phyloP scores from a whole-genome alignment of 2,797 vertebrate genomes.

The Manis javanica region DNA sequence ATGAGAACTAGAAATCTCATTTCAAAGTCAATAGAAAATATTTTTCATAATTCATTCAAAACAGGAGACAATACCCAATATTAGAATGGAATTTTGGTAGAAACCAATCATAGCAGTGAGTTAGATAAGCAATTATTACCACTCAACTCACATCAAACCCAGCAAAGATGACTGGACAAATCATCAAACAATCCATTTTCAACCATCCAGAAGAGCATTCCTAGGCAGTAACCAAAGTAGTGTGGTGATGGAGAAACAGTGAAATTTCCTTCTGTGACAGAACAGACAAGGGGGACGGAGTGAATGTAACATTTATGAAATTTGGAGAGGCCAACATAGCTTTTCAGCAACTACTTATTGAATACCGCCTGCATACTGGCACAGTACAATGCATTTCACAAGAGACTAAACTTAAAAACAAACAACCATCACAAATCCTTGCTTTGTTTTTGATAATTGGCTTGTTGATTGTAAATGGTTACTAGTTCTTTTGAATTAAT shows the following conservation, averaged over 20 bases:
- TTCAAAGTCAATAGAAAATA: conserved; percentile 8
- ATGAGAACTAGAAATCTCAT: conserved; percentile 26
- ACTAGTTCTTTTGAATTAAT: neutral
- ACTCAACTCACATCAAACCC: neutral
- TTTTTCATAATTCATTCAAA: conserved; percentile 41
- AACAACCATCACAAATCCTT: neutral
- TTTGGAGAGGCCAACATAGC: neutral
- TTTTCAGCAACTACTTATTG: neutral
- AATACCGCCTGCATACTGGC: neutral
- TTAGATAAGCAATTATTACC: neutral
- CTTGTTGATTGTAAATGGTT: neutral
- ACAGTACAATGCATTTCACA: neutral
- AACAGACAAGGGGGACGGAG: neutral
- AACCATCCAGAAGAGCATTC: conserved; percentile 5
- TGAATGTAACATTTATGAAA: neutral
- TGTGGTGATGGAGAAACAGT: conserved; percentile 27
- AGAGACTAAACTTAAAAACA: neutral
- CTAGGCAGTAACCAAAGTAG: conserved; percentile 15
- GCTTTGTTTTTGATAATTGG: neutral
- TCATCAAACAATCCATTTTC: neutral
- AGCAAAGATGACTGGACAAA: neutral
- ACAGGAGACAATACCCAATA: conserved; percentile 13
- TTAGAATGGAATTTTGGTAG: neutral
- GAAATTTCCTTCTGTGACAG: neutral
- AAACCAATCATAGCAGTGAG: neutral